A percentile compares a stretch with the other conserved stretches of the same genome.
phyloP scores from a whole-genome alignment of 2,888 invertebrate genomes.

The Tridacna gigas region DNA sequence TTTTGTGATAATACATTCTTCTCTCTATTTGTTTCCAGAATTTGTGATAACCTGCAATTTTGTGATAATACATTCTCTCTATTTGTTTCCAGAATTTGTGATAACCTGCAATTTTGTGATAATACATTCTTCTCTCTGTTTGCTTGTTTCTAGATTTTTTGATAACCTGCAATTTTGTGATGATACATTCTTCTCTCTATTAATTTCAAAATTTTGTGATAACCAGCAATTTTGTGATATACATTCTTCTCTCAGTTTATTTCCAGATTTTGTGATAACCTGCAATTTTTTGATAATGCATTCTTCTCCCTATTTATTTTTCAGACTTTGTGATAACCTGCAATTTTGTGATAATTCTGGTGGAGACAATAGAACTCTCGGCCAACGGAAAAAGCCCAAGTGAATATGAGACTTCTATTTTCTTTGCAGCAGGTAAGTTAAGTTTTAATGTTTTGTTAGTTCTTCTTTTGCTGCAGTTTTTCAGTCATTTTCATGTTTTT shows the following conservation, averaged over 20 bases:
- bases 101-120: conserved; percentile 2
- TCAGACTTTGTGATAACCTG: conserved; percentile 90
- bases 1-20: not conserved
- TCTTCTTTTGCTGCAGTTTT: too few relatives aligned
- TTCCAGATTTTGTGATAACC: conserved; percentile 40
- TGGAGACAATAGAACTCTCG: conserved; percentile 88
- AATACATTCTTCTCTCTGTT: too few relatives aligned
- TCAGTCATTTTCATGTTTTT: too few relatives aligned
- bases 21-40: too few relatives aligned
- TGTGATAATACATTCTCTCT: not conserved
- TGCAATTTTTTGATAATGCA: too few relatives aligned
- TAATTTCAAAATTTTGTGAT: conserved; percentile 42
- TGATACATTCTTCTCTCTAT: too few relatives aligned
- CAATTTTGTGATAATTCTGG: conserved; percentile 91
- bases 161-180: conserved; percentile 11
- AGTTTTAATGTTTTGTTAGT: not conserved
- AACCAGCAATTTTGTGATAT: not conserved
- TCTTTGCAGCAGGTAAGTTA: conserved; percentile 82
- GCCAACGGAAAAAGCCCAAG: conserved; percentile 27
- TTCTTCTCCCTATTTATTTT: conserved; percentile 56
- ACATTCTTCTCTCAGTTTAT: too few relatives aligned
- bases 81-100: not conserved
- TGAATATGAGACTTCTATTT: conserved; percentile 78
- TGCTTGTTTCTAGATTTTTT: conserved; percentile 43
- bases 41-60: not conserved